phyloP scores from a whole-genome alignment of 2,888 invertebrate species.

The Fragum whitleyi region DNA sequence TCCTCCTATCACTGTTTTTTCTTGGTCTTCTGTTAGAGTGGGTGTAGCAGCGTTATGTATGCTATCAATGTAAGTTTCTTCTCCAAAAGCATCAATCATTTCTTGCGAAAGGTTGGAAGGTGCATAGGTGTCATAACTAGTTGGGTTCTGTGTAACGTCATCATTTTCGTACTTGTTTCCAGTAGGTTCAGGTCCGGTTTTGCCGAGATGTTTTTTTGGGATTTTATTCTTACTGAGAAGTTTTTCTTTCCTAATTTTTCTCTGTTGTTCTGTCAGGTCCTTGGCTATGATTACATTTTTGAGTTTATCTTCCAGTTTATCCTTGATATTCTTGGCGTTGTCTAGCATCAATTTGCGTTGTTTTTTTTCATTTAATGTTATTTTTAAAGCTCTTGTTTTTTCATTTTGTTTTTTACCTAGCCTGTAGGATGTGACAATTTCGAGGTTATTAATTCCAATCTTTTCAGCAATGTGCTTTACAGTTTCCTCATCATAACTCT shows the following conservation, averaged over 20 bases:
- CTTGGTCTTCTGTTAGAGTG: too few species aligned
- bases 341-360: background rate
- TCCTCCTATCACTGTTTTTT: too few species aligned
- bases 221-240: background rate
- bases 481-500: background rate
- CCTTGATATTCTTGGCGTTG: background rate
- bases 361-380: background rate
- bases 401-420: background rate
- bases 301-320: background rate
- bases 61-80: too few species aligned
- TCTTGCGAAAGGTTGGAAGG: too few species aligned
- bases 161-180: too few species aligned
- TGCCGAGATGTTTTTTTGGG: too few species aligned
- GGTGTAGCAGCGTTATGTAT: too few species aligned
- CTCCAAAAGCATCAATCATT: too few species aligned
- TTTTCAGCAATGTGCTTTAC: background rate
- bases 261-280: background rate
- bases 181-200: too few species aligned
- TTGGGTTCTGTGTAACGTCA: too few species aligned
- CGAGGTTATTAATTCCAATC: background rate
- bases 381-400: background rate
- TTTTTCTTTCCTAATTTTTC: background rate
- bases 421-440: too few species aligned
- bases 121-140: too few species aligned
- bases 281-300: background rate